Evolutionary conservation across 2,113 vertebrate genomes (phyloP).

Genomic region (Crotalus viridis): DNA sequence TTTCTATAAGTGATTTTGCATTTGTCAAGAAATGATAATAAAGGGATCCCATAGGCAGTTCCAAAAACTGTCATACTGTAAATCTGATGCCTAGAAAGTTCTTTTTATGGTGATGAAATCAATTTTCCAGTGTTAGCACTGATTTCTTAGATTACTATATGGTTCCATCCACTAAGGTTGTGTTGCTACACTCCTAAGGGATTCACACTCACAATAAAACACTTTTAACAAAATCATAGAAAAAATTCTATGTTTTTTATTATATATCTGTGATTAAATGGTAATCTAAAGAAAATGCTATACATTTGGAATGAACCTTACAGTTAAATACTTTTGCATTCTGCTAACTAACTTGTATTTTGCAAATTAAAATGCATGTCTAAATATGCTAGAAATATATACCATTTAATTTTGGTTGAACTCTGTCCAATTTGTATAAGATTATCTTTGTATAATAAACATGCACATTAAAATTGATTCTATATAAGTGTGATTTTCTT

Average conservation of each 20-base stretch:
- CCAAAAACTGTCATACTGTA: not conserved
- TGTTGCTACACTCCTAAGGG: not conserved
- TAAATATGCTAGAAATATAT: not conserved
- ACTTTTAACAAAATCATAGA: not conserved
- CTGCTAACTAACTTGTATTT: not conserved
- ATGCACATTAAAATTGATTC: not conserved
- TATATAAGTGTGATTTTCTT: not conserved
- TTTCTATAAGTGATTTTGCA: not conserved
- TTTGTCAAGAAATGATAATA: not conserved
- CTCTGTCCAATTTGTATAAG: not conserved
- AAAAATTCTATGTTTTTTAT: not conserved
- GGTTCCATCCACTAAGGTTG: not conserved
- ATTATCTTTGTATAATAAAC: not conserved
- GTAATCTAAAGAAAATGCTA: not conserved
- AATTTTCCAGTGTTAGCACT: not conserved
- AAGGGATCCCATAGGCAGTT: not conserved
- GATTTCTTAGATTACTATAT: not conserved
- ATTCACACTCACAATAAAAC: not conserved
- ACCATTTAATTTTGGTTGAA: not conserved
- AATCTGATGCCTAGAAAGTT: not conserved
- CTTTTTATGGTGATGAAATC: not conserved
- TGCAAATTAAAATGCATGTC: not conserved
- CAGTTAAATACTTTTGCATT: not conserved
- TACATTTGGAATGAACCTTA: not conserved
- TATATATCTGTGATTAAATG: not conserved